Evolutionary conservation across 1,140 invertebrate genomes (phyloP).

Genomic region (Hermatobates lingyangjiaoensis): DNA sequence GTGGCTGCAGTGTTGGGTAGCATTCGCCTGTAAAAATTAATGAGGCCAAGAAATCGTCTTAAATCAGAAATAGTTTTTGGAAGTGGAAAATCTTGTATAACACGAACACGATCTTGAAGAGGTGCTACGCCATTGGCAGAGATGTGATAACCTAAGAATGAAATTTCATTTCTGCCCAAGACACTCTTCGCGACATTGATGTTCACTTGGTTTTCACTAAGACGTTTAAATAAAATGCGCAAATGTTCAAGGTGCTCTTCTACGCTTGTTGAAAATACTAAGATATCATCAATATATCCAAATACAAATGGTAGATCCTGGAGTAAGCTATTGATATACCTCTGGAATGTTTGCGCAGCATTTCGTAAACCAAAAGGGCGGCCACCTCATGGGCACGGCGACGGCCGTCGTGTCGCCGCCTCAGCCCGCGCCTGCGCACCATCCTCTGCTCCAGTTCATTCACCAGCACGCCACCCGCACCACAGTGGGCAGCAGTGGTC

Average conservation of each 20-base stretch:
- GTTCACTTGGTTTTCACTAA: not conserved
- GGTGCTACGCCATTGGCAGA: slow-evolving; percentile 16
- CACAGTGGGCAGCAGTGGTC: too few relatives aligned
- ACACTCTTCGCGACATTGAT: slow-evolving; percentile 14
- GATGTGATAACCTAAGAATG: slow-evolving; percentile 21
- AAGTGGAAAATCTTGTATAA: slow-evolving; percentile 17
- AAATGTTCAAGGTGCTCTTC: slow-evolving; percentile 17
- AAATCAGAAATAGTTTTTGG: slow-evolving; percentile 16
- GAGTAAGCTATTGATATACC: slow-evolving; percentile 8
- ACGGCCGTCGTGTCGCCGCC: too few relatives aligned
- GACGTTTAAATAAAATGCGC: slow-evolving; percentile 3
- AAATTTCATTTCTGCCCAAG: slow-evolving; percentile 10
- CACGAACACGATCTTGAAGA: slow-evolving; percentile 11
- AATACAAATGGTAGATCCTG: slow-evolving; percentile 21
- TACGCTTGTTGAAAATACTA: slow-evolving; percentile 22
- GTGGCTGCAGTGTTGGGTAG: too few relatives aligned
- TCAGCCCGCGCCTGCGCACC: too few relatives aligned
- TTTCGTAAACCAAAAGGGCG: slow-evolving; percentile 10
- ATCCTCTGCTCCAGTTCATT: not conserved
- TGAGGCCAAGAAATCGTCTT: slow-evolving; percentile 18
- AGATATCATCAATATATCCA: slow-evolving; percentile 33
- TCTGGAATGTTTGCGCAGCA: slow-evolving; percentile 11
- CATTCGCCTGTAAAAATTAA: slow-evolving; percentile 21
- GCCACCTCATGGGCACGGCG: too few relatives aligned
- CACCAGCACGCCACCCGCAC: not conserved